These are phyloP conservation scores for Elymnias hypermnestra DNA, from an alignment of 1,140 invertebrate genomes.

Conservation along the genomic window DNA sequence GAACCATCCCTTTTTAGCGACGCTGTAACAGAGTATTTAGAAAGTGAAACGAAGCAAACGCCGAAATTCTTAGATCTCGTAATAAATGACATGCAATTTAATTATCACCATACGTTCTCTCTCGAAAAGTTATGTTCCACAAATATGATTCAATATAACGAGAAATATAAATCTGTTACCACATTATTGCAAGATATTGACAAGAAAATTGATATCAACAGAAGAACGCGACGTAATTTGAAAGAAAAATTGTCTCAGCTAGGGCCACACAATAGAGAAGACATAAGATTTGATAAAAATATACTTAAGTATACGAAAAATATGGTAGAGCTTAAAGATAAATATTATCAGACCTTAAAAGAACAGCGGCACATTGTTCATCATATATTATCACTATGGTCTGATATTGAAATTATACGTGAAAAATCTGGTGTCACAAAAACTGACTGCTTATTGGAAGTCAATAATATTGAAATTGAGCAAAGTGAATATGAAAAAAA, in stretches of 20 bases:
- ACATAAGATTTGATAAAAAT: constrained; percentile 48
- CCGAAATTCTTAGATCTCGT: constrained; percentile 50
- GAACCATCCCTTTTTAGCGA: constrained; percentile 42
- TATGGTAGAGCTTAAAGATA: constrained; percentile 42
- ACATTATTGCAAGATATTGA: constrained; percentile 29
- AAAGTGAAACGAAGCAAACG: constrained; percentile 16
- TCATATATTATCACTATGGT: constrained; percentile 46
- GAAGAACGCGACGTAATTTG: constrained; percentile 49
- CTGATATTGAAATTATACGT: constrained; percentile 52
- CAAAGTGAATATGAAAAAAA: constrained; percentile 37
- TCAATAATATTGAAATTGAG: constrained; percentile 25
- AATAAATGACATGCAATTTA: constrained; percentile 44
- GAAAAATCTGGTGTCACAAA: constrained; percentile 31
- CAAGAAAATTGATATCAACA: constrained; percentile 42
- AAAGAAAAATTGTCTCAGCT: constrained; percentile 47
- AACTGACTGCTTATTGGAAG: constrained; percentile 31
- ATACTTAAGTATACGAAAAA: constrained; percentile 51
- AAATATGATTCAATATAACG: constrained; percentile 37
- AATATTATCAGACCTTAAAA: constrained; percentile 33
- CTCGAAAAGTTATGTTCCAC: constrained; percentile 44
- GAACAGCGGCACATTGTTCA: constrained; percentile 40
- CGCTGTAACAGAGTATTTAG: constrained; percentile 23
- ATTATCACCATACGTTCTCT: constrained; percentile 48
- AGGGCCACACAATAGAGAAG: constrained; percentile 38
- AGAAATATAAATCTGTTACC: constrained; percentile 30